Base-by-base conservation (phyloP, 37 sponge, comb jelly and placozoan species). In the Hormiphora californensis region DNA sequence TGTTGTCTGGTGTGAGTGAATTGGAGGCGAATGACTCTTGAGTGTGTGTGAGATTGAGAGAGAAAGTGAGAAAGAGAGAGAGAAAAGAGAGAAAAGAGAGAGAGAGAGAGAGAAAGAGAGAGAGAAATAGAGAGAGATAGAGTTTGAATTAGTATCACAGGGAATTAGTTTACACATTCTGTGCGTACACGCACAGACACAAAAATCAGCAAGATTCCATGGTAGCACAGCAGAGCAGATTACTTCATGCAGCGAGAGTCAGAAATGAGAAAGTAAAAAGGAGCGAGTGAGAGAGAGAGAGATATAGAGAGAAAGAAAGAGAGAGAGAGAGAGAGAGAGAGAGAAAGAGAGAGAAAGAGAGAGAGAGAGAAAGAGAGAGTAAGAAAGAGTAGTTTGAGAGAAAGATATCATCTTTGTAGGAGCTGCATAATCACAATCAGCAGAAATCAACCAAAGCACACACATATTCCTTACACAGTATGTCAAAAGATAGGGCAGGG, bases 361-460 rank as follows among this genome's bases (percentile, higher is more conserved):
- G 11, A 87, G n/a, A 63, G 39, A 63, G 63, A 63, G 63, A 87
- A 21, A 35, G 41, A 36, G 46, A 63, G 39, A 87, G 34, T 19
- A 23, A 39, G 85, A 19, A 46, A 54, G 31, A 36, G 31, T 54
- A 49, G 54, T 32, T 54, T 54, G 86, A 46, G 32, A 85, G 54
- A 46, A 35, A 63, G n/a, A 27, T 28, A 8, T 21, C 27, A 31
- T 61, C 27, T 21, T 21, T 17, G 33, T 38, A 2, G 35, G 39
- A 67, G 1, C 39, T 1, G 1, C 54, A 39, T n/a, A 63, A 49
- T 65, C 34, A 40, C 87, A 41, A n/a, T n/a, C n/a, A 34, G 9
- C 67, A 87, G 49, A 87, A 53, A 87, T 54, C 63, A 53, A 87
- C 67, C 63, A 51, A 63, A 34, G 27, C 67, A 55, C 62, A 55